Conservation (phyloP, 2,888 invertebrate species). For the Sthenelais limicola region DNA sequence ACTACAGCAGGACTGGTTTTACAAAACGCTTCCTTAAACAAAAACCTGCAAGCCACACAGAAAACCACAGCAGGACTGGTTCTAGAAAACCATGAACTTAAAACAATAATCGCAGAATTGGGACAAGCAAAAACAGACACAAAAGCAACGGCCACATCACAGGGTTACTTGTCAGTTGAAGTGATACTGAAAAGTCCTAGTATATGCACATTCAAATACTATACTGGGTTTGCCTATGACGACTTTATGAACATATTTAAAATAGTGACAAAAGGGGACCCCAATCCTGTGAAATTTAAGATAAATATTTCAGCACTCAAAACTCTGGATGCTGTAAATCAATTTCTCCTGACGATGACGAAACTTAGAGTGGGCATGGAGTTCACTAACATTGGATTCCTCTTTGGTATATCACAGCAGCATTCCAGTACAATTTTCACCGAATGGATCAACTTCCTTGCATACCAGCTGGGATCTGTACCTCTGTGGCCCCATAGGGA, state of each 20-base stretch:
- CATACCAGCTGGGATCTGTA: neutral
- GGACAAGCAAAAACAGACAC: no score
- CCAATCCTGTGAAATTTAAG: neutral
- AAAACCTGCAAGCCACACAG: no score
- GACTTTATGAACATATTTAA: neutral
- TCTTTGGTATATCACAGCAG: neutral
- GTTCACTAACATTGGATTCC: neutral
- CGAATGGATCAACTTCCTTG: neutral
- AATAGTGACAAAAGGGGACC: neutral
- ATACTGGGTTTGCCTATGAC: neutral
- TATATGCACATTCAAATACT: neutral
- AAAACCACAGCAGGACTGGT: no score
- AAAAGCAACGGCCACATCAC: no score
- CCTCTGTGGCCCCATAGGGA: conserved; percentile 8
- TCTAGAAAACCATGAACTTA: no score
- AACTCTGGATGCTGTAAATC: neutral
- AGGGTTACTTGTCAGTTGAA: no score
- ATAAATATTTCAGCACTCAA: neutral
- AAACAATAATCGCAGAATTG: no score
- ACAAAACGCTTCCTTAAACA: no score
- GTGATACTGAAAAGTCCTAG: no score
- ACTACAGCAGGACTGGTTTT: no score
- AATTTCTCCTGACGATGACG: neutral
- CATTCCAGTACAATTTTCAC: neutral
- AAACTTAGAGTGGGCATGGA: neutral